phyloP scores from a whole-genome alignment of 2,113 vertebrate species.

The Pollimyrus isidori region DNA sequence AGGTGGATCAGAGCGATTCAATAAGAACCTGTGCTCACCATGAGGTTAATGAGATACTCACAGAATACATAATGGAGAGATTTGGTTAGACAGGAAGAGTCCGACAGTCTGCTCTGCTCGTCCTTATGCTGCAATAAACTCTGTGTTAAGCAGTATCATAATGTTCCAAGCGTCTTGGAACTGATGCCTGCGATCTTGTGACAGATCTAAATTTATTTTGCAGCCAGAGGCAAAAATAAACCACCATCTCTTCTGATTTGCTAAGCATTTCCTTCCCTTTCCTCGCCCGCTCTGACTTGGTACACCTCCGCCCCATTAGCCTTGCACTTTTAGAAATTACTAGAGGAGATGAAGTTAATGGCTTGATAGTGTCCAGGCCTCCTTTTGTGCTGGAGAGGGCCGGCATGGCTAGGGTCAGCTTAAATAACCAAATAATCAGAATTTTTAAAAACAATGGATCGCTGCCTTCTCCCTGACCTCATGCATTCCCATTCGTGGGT shows the following conservation, averaged over 20 bases:
- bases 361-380: slow-evolving; percentile 20
- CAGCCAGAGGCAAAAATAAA: slow-evolving; percentile 1
- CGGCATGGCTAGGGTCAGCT: slow-evolving; percentile 11
- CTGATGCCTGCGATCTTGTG: not conserved
- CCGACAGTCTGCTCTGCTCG: not conserved
- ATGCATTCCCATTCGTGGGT: slow-evolving; percentile 18
- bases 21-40: not conserved
- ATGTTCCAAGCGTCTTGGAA: not conserved
- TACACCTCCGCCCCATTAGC: not conserved
- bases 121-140: not conserved
- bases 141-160: not conserved
- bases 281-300: not conserved
- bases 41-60: not conserved
- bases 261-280: not conserved
- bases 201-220: slow-evolving; percentile 8
- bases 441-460: slow-evolving; percentile 31
- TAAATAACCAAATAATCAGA: slow-evolving; percentile 32
- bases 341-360: slow-evolving; percentile 23
- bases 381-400: slow-evolving; percentile 7
- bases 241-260: not conserved
- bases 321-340: not conserved
- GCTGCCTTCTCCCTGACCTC: slow-evolving; percentile 29
- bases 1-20: not conserved
- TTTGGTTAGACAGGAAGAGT: not conserved
- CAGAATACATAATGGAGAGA: not conserved